Percentiles rank a stretch among this genome's conserved stretches.
Evolutionary conservation across 2,113 vertebrate species (phyloP).

Genomic region (Rhynchomys soricoides): DNA sequence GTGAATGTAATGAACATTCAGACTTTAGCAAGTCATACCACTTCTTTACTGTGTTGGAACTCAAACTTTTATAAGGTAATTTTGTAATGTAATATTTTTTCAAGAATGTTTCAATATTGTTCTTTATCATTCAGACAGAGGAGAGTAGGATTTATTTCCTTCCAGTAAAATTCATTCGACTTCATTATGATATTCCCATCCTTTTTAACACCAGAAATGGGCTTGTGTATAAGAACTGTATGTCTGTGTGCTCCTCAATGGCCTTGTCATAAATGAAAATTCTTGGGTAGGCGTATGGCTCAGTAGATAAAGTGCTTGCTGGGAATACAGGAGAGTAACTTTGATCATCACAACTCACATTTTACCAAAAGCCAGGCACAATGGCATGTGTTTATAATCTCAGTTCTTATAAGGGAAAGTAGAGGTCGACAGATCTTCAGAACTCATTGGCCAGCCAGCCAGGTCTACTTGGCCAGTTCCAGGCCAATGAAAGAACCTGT

Average conservation of each 20-base stretch:
- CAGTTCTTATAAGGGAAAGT: neutral
- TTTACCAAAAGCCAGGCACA: neutral
- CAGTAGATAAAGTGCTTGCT: neutral
- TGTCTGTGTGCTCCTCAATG: neutral
- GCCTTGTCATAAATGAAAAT: constrained; percentile 3
- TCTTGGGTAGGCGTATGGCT: neutral
- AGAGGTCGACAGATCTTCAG: neutral
- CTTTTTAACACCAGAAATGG: neutral
- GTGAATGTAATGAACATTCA: neutral
- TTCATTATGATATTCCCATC: neutral
- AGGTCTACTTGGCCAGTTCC: neutral
- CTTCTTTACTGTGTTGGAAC: neutral
- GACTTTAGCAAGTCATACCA: neutral
- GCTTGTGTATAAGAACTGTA: neutral
- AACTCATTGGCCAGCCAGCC: neutral
- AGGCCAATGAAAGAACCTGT: neutral
- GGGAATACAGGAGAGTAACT: neutral
- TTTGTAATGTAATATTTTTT: neutral
- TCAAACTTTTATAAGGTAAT: neutral
- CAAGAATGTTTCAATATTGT: neutral
- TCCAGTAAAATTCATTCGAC: neutral
- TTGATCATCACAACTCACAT: neutral
- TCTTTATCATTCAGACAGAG: neutral
- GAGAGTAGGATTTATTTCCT: neutral
- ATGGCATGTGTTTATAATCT: too few species aligned